Conservation (phyloP, 2,888 invertebrate genomes). For the Xestia rhomboidea region DNA sequence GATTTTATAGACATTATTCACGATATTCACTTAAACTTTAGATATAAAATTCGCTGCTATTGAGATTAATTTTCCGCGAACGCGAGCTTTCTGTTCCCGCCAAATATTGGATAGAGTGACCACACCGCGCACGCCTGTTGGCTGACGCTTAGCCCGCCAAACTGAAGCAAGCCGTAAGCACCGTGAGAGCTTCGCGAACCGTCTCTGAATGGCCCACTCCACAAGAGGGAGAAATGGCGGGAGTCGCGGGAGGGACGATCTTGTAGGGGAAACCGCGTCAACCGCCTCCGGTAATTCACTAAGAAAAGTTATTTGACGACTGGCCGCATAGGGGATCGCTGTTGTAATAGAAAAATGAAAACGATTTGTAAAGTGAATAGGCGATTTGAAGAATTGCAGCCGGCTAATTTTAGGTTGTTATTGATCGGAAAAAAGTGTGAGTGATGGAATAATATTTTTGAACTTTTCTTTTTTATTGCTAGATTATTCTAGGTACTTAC, state of each 20-base stretch:
- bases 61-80: constrained; percentile 69
- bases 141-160: constrained; percentile 87
- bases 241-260: constrained; percentile 88
- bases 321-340: constrained; percentile 79
- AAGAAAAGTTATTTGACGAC: constrained; percentile 90
- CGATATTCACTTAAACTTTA: constrained; percentile 82
- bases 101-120: constrained; percentile 75
- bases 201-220: constrained; percentile 89
- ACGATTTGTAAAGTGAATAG: constrained; percentile 73
- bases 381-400: constrained; percentile 58
- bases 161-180: constrained; percentile 84
- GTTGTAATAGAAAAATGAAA: constrained; percentile 82
- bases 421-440: constrained; percentile 23
- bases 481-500: not conserved
- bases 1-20: constrained; percentile 78
- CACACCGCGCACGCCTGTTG: constrained; percentile 80
- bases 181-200: constrained; percentile 89
- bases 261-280: constrained; percentile 89
- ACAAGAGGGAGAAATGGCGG: constrained; percentile 87
- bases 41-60: constrained; percentile 58
- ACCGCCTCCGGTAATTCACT: constrained; percentile 89
- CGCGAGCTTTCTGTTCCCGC: constrained; percentile 82
- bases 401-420: constrained; percentile 42
- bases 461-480: not conserved
- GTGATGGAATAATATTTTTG: not conserved